These are phyloP conservation scores for Brachionus sp. DNA, from an alignment of 1,140 invertebrate species.

Conservation along the genomic window DNA sequence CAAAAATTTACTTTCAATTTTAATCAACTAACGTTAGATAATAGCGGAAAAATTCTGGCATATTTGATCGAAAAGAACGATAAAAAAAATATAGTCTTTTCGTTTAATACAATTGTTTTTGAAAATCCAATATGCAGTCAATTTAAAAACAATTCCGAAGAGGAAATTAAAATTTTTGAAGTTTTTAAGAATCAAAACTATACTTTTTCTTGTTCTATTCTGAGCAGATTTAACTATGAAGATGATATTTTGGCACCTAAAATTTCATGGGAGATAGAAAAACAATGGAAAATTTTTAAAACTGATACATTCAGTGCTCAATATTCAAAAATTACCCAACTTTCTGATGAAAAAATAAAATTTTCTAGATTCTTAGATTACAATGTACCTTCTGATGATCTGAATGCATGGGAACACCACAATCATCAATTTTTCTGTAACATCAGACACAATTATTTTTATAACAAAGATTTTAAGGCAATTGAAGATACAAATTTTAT, in stretches of 20 bases:
- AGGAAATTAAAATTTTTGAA: neutral
- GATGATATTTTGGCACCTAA: neutral
- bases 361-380: neutral
- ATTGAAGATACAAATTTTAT: neutral
- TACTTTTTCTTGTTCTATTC: neutral
- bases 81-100: neutral
- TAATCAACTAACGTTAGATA: neutral
- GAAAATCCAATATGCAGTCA: neutral
- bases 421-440: conserved; percentile 26
- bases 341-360: neutral
- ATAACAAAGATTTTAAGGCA: neutral
- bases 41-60: neutral
- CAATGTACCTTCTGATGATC: neutral
- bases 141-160: neutral
- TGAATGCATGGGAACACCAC: conserved; percentile 1
- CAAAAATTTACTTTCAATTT: neutral
- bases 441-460: neutral
- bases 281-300: neutral
- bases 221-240: neutral
- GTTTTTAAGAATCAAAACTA: neutral
- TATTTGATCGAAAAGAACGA: neutral
- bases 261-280: neutral
- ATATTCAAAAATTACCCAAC: neutral
- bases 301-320: neutral
- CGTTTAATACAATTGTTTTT: neutral